Percentiles rank a stretch among this genome's conserved stretches.
These are phyloP conservation scores for Masticophis lateralis DNA, from an alignment of 2,797 vertebrate species.

Conservation along the genomic window DNA sequence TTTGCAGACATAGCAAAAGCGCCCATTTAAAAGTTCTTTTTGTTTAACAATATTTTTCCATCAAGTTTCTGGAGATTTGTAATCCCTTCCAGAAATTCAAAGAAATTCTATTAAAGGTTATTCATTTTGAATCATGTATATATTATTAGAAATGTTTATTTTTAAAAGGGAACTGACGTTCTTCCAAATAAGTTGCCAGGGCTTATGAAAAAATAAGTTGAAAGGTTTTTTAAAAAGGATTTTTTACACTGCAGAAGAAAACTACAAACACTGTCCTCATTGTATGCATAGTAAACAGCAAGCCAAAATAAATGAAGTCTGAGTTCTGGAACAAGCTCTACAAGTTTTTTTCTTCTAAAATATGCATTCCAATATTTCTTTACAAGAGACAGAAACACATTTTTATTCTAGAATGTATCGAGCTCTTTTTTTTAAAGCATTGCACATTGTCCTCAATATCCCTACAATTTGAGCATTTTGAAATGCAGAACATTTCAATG, in stretches of 20 bases:
- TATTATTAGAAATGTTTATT: background rate
- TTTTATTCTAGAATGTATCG: background rate
- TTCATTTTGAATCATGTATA: background rate
- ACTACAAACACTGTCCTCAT: background rate
- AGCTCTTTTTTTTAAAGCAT: background rate
- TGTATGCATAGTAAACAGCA: background rate
- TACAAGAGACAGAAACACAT: background rate
- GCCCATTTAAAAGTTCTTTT: background rate
- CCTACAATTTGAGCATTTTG: constrained; percentile 1
- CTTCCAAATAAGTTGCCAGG: background rate
- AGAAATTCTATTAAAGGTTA: background rate
- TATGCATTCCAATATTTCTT: background rate
- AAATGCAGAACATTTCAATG: background rate
- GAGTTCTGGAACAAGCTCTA: background rate
- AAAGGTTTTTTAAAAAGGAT: background rate
- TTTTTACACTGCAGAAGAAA: background rate
- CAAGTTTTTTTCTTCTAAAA: background rate
- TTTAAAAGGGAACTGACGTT: background rate
- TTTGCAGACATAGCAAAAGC: background rate
- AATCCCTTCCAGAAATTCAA: background rate
- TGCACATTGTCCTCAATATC: background rate
- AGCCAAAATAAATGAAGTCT: background rate
- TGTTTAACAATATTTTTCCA: background rate
- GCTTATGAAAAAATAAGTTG: background rate
- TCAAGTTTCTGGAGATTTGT: background rate